These are phyloP conservation scores for Platyscelio sp. DNA, from an alignment of 2,888 invertebrate genomes.

Conservation along the genomic window DNA sequence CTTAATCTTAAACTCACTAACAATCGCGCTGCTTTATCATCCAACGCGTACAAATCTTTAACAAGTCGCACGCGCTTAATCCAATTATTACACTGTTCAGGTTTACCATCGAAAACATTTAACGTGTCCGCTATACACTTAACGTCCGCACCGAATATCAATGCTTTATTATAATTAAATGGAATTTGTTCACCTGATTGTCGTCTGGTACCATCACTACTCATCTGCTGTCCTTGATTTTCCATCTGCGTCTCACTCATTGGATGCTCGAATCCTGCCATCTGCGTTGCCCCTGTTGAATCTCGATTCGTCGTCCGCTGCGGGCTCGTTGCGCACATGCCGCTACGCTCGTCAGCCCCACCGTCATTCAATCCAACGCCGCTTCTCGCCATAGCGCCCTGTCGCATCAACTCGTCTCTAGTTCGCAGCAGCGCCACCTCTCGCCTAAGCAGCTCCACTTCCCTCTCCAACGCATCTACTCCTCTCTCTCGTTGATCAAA, in stretches of 20 bases:
- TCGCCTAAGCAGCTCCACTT: neutral
- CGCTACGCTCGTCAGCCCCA: too few species aligned
- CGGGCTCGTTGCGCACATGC: too few species aligned
- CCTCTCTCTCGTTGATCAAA: neutral
- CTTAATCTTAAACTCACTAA: slow-evolving; percentile 1
- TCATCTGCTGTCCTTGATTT: neutral
- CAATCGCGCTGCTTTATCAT: slow-evolving; percentile 5
- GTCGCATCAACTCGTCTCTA: neutral
- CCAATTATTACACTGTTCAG: slow-evolving; percentile 7
- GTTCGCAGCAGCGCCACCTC: neutral
- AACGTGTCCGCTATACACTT: neutral
- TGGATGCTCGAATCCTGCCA: too few species aligned
- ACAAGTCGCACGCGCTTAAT: slow-evolving; percentile 1
- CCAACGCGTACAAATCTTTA: slow-evolving; percentile 4
- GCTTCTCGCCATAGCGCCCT: neutral
- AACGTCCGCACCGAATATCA: neutral
- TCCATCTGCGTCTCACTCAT: too few species aligned
- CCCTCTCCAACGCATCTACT: neutral
- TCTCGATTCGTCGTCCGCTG: too few species aligned
- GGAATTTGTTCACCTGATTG: neutral
- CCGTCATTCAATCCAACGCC: too few species aligned
- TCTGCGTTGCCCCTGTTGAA: too few species aligned
- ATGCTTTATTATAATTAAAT: neutral
- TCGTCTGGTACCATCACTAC: neutral
- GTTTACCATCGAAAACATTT: slow-evolving; percentile 18